These are phyloP conservation scores for Archips xylosteana DNA, from an alignment of 2,888 invertebrate genomes.

Conservation along the genomic window DNA sequence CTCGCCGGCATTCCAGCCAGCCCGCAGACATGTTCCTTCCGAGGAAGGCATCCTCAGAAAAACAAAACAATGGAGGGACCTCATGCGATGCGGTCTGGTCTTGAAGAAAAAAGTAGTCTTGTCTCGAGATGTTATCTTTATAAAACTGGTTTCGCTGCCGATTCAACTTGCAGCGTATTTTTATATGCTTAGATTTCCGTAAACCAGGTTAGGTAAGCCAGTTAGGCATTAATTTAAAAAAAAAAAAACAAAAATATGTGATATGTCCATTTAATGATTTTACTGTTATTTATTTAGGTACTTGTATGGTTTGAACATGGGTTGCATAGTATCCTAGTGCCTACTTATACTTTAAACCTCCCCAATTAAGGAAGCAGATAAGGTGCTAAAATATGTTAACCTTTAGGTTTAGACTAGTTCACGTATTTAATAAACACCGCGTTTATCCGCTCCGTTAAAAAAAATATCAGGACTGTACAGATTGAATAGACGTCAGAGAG, in stretches of 20 bases:
- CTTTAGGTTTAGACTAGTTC: too few species aligned
- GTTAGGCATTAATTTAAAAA: background rate
- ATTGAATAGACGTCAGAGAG: too few species aligned
- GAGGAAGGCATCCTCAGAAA: constrained; percentile 1
- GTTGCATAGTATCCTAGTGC: background rate
- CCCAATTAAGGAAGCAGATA: too few species aligned
- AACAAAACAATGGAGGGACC: background rate
- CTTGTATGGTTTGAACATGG: background rate
- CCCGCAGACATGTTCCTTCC: background rate
- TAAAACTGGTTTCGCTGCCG: constrained; percentile 29
- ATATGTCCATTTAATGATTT: background rate
- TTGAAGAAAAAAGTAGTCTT: constrained; percentile 23
- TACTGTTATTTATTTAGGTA: too few species aligned
- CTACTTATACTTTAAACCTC: too few species aligned
- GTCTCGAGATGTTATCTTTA: constrained; percentile 22
- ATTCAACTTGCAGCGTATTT: constrained; percentile 22
- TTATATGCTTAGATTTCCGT: background rate
- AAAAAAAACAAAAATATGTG: background rate
- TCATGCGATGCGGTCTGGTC: background rate
- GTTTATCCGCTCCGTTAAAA: too few species aligned
- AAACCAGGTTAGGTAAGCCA: background rate
- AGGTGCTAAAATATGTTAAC: too few species aligned
- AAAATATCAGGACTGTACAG: too few species aligned
- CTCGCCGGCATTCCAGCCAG: background rate
- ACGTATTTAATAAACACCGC: too few species aligned